A percentile compares a stretch with the other conserved stretches of the same genome.
These are phyloP conservation scores for Mico argentatus DNA, from an alignment of 2,797 vertebrate species.

Conservation along the genomic window DNA sequence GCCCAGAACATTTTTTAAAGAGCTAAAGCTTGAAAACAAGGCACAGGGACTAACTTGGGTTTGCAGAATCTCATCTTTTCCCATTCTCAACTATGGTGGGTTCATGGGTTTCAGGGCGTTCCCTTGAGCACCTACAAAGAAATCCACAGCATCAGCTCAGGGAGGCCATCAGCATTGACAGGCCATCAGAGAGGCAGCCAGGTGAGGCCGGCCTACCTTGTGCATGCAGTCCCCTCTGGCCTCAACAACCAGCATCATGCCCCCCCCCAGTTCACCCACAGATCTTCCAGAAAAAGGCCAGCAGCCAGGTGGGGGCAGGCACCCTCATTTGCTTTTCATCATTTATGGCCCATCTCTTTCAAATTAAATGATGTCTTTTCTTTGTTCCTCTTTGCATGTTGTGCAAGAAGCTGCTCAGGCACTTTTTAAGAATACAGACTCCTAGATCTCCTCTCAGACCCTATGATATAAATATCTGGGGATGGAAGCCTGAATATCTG, in stretches of 20 bases:
- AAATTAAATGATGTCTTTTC: background rate
- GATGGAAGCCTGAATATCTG: background rate
- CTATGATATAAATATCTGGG: background rate
- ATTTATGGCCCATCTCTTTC: background rate
- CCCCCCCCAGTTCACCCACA: background rate
- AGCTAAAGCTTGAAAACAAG: slow-evolving; percentile 66
- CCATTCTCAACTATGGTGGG: slow-evolving; percentile 38
- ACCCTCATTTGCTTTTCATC: background rate
- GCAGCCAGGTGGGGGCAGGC: background rate
- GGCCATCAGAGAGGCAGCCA: background rate
- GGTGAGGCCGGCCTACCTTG: rapidly evolving
- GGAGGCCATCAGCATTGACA: background rate
- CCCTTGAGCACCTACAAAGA: slow-evolving; percentile 63
- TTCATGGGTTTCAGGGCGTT: slow-evolving; percentile 56
- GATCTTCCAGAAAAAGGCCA: background rate
- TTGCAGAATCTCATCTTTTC: slow-evolving; percentile 55
- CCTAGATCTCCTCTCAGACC: background rate
- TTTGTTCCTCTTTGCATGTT: background rate
- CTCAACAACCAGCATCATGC: slow-evolving; percentile 23
- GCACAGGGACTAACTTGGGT: slow-evolving; percentile 37
- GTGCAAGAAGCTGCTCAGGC: background rate
- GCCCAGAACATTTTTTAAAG: slow-evolving; percentile 61
- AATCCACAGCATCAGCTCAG: background rate
- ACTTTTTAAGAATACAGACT: background rate
- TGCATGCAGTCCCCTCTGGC: background rate